Base-by-base conservation (phyloP, 2,888 invertebrate species). In the Odontocolon sp. region DNA sequence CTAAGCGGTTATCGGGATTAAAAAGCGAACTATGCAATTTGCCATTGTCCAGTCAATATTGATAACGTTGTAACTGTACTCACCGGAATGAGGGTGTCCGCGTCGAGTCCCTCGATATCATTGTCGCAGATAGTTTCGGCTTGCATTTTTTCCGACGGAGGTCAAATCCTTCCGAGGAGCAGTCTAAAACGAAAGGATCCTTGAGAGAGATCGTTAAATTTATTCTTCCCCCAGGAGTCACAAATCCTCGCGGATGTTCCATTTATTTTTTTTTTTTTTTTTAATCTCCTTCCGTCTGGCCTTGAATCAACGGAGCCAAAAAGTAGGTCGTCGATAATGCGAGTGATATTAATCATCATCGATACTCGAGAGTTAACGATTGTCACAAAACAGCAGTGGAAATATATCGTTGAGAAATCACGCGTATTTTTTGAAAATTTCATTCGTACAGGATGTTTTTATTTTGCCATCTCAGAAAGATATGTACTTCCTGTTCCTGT, bases 81-180 rank as follows among this genome's bases (percentile, higher is more conserved):
- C 83, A 92, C 92, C 47, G 92, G 92, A 77, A 92, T 91, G 59
- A 92, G 86, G 23, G 90, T 89, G 21, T 90, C 87, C 26, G 88
- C 84, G 75, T 91, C 89, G 64, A 91, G 81, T 59, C 86, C 86
- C 71, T 90, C 88, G 61, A 90, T 88, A 77, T 87, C 87, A 78
- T 88, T 89, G 52, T 87, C 77, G 77, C 89, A 88, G 76, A 91
- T 88, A 77, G 86, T 88, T 74, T 90, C 90, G 50, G 89, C 85
- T 84, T 90, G 90, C 90, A 90, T 90, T 70, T 83, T 88, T 80
- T 40, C 59, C 64, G 31, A 8, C 18, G 74, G 75, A 47, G 63
- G 59, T 78, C 59, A 67, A 78, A 82, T 79, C 42, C 79, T 77
- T 75, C 79, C 73, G 75, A 66, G 56, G 52, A 47, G 76, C 67